Base-by-base conservation (phyloP, 2,888 invertebrate genomes). In the Heliconius hortense region DNA sequence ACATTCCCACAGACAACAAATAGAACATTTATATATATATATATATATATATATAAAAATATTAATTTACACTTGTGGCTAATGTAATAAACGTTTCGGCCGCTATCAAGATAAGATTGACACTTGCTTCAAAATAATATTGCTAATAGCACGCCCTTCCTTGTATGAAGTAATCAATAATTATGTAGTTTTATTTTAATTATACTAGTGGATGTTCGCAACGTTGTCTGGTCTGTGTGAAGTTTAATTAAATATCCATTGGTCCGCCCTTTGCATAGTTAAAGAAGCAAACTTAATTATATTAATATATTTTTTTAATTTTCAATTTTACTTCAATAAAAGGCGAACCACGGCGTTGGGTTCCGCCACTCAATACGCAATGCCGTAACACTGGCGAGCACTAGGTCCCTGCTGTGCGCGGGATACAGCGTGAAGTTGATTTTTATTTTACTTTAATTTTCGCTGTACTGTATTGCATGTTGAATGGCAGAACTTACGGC, bases 31-130 rank as follows among this genome's bases (percentile, higher is more conserved):
- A 35, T 11, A 13, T 43, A 13, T 39, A 43, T 43, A 43, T 43
- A 39, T 11, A 15, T 43, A 26, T 26, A 26, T 26, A 31, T 35
- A 35, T 10, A 35, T 1, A 31, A 48, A 48, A 48, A 35, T 64
- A 31, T 64, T 64, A 21, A 64, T 69, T 53, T 69, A 35, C 31
- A 31, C 53, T 53, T 35, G 35, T 69, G 31, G 35, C 56, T 35
- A 8, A 56, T 69, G n/a, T 56, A 15, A 69, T 68, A 60, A 66
- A 69, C 24, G 53, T 18, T 24, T 59, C n/a, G 24, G 48, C 69
- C 35, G 62, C 63, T 74, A 69, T 60, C 43, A 68, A 60, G 60
- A 59, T 73, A 74, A 74, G 68, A 63, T 74, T 69, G 69, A 74
- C 73, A 74, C 73, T 60, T 62, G 26, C 31, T 63, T 73, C 18